phyloP scores from a whole-genome alignment of 1,140 invertebrate species.

The Drosophila ogumai region DNA sequence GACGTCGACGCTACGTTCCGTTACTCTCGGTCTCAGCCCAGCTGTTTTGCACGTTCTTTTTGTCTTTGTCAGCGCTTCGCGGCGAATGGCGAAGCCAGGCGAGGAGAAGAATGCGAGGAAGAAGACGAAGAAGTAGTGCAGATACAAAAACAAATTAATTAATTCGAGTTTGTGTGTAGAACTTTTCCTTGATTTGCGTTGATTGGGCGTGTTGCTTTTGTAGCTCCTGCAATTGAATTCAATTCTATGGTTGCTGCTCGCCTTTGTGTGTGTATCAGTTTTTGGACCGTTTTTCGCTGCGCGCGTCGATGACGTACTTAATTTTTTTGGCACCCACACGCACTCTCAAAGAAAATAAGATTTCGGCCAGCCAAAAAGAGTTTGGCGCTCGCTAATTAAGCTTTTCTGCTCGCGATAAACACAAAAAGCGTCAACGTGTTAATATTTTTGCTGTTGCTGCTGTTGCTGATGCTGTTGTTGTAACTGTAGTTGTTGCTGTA shows the following conservation, averaged over 20 bases:
- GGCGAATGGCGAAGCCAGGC: slow-evolving; percentile 50
- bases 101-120: slow-evolving; percentile 1
- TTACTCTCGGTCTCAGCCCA: slow-evolving; percentile 54
- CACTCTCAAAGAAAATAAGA: slow-evolving; percentile 46
- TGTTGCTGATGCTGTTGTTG: slow-evolving; percentile 16
- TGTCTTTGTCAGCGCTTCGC: slow-evolving; percentile 31
- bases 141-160: slow-evolving; percentile 74
- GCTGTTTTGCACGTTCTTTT: slow-evolving; percentile 73
- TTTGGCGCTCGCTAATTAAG: slow-evolving; percentile 45
- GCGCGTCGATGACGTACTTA: slow-evolving; percentile 80
- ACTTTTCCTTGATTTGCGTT: slow-evolving; percentile 70
- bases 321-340: slow-evolving; percentile 40
- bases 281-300: slow-evolving; percentile 46
- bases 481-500: slow-evolving; percentile 5
- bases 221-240: slow-evolving; percentile 63
- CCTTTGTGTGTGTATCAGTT: slow-evolving; percentile 20
- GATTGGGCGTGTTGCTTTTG: slow-evolving; percentile 44
- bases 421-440: slow-evolving; percentile 63
- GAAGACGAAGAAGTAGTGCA: background rate
- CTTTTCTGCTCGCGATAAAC: slow-evolving; percentile 63
- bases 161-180: slow-evolving; percentile 46
- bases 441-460: slow-evolving; percentile 33
- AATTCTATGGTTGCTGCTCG: slow-evolving; percentile 46
- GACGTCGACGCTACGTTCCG: slow-evolving; percentile 38
- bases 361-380: slow-evolving; percentile 41